These are phyloP conservation scores for Streblospio benedicti DNA, from an alignment of 1,140 invertebrate species.

Conservation along the genomic window DNA sequence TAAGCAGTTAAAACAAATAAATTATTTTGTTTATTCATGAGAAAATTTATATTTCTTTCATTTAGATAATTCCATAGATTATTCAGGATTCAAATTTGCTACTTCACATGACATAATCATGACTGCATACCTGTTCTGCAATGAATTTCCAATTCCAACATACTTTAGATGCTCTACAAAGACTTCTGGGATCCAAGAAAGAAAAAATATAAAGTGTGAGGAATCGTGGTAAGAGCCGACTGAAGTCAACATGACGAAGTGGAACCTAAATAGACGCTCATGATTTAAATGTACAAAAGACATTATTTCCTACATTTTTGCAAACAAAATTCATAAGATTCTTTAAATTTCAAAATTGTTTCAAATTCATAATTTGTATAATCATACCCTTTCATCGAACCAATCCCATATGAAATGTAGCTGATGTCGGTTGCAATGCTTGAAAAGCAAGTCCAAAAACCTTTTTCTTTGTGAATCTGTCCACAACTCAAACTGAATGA, in stretches of 20 bases:
- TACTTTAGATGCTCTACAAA: slow-evolving; percentile 20
- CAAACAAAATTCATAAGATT: background rate
- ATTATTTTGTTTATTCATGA: background rate
- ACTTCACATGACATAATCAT: too few species aligned
- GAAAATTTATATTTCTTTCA: too few species aligned
- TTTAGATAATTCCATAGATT: too few species aligned
- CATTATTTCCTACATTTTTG: background rate
- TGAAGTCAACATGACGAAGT: slow-evolving; percentile 23
- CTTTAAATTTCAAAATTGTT: too few species aligned
- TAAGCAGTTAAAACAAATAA: background rate
- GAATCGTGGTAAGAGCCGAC: slow-evolving; percentile 22
- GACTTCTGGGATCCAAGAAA: slow-evolving; percentile 25
- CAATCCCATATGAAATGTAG: slow-evolving; percentile 19
- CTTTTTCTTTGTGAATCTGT: slow-evolving; percentile 24
- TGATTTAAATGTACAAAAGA: background rate
- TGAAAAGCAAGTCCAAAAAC: slow-evolving; percentile 22
- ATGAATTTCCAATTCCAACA: slow-evolving; percentile 25
- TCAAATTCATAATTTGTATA: background rate
- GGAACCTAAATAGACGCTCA: slow-evolving; percentile 14
- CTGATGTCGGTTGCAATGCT: slow-evolving; percentile 18
- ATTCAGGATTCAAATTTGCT: too few species aligned
- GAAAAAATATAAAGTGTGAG: slow-evolving; percentile 29
- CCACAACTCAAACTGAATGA: slow-evolving; percentile 34
- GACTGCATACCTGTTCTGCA: slow-evolving; percentile 22
- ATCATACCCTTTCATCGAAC: slow-evolving; percentile 21